phyloP scores from a whole-genome alignment of 2,888 invertebrate genomes.

The Sinopyrophorus schimmeli region DNA sequence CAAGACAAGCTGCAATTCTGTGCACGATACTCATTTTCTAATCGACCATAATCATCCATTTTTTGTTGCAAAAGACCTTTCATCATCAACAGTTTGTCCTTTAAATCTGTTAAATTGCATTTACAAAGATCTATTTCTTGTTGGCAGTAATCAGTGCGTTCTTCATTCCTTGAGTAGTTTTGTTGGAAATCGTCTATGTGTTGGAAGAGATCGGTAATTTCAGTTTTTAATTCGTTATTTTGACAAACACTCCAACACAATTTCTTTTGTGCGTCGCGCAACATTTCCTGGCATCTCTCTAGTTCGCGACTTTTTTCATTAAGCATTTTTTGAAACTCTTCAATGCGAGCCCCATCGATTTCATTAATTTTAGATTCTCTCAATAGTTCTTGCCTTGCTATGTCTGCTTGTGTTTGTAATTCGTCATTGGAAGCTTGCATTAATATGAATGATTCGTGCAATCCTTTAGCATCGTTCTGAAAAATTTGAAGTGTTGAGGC shows the following conservation, averaged over 20 bases:
- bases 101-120: conserved; percentile 31
- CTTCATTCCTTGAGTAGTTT: conserved; percentile 30
- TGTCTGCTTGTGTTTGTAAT: not conserved
- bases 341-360: conserved; percentile 39
- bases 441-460: conserved; percentile 2
- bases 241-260: conserved; percentile 8
- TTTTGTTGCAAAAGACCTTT: conserved; percentile 41
- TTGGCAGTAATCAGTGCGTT: conserved; percentile 27
- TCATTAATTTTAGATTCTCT: conserved; percentile 32
- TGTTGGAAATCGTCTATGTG: conserved; percentile 23
- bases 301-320: conserved; percentile 38
- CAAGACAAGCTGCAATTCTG: conserved; percentile 40
- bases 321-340: conserved; percentile 45
- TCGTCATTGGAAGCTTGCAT: conserved; percentile 9
- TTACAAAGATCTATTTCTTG: conserved; percentile 28
- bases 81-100: conserved; percentile 39
- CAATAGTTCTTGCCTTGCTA: conserved; percentile 5
- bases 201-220: conserved; percentile 4
- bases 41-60: conserved; percentile 37
- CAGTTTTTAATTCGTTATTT: conserved; percentile 15
- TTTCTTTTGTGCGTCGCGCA: conserved; percentile 14
- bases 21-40: conserved; percentile 43
- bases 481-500: too few species aligned
- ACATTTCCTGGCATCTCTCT: conserved; percentile 9
- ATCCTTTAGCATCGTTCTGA: conserved; percentile 14